These are phyloP conservation scores for Caenorhabditis sinica DNA, from an alignment of 2,888 invertebrate species.

Conservation along the genomic window DNA sequence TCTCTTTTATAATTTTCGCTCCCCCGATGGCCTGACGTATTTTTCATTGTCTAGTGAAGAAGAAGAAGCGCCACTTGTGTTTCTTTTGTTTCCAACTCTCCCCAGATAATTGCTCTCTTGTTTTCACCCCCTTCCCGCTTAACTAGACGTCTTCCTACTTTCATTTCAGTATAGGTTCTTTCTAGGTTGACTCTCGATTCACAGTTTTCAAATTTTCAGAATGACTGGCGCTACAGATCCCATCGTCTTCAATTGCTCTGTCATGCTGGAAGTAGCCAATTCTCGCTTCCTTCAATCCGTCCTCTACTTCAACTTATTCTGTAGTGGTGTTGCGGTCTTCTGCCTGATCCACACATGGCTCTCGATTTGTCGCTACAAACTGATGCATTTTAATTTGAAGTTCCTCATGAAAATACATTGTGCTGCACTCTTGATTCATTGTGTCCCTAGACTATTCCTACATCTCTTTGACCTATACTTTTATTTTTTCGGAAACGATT, in stretches of 20 bases:
- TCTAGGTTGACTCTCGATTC: no score
- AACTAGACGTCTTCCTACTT: not conserved
- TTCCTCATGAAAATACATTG: constrained; percentile 55
- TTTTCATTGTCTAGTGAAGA: no score
- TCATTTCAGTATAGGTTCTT: not conserved
- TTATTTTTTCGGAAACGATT: constrained; percentile 47
- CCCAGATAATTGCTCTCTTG: no score
- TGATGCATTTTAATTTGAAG: constrained; percentile 56
- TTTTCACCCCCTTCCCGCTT: no score
- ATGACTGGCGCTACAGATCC: constrained; percentile 6
- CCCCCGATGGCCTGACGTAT: no score
- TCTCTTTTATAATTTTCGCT: no score
- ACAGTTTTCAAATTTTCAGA: constrained; percentile 1
- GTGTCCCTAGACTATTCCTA: constrained; percentile 39
- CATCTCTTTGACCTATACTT: constrained; percentile 44
- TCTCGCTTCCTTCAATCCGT: constrained; percentile 48
- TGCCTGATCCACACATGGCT: constrained; percentile 44
- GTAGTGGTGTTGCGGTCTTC: constrained; percentile 24
- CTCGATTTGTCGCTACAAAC: constrained; percentile 42
- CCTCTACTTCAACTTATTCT: constrained; percentile 45
- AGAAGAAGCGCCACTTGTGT: no score
- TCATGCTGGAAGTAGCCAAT: constrained; percentile 43
- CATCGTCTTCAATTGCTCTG: constrained; percentile 43
- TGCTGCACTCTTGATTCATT: constrained; percentile 48
- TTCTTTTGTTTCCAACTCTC: no score